phyloP scores from a whole-genome alignment of 1,140 invertebrate species.

The Phymastichus coffea region DNA sequence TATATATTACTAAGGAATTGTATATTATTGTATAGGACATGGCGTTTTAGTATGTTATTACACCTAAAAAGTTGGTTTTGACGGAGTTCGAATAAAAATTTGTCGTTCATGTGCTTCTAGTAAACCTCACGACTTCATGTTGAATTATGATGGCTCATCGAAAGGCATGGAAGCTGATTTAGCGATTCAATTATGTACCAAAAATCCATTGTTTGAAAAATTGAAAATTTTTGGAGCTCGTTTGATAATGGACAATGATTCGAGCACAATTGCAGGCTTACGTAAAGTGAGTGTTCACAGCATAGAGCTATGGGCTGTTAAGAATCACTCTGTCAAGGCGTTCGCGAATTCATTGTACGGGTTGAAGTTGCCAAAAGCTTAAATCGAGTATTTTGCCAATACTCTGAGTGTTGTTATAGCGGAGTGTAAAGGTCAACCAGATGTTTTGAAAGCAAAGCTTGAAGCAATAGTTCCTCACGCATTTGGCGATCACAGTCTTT shows the following conservation, averaged over 20 bases:
- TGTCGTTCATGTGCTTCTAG: not conserved
- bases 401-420: not conserved
- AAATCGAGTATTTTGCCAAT: not conserved
- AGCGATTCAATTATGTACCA: not conserved
- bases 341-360: not conserved
- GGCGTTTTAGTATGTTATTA: not conserved
- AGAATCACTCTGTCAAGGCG: not conserved
- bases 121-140: slow-evolving; percentile 9
- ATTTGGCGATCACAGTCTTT: not conserved
- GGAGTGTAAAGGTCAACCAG: not conserved
- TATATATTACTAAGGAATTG: no score
- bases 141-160: slow-evolving; percentile 9
- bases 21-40: not conserved
- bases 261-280: slow-evolving; percentile 7
- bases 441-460: not conserved
- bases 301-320: slow-evolving; percentile 3
- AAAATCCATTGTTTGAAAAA: slow-evolving; percentile 5
- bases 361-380: not conserved
- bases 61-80: not conserved
- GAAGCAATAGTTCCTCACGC: not conserved
- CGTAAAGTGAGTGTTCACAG: not conserved
- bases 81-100: not conserved
- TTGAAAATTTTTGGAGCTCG: not conserved
- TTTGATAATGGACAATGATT: no score
- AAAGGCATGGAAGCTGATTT: slow-evolving; percentile 22